phyloP scores from a whole-genome alignment of 2,797 vertebrate genomes.

The Lepus townsendii region DNA sequence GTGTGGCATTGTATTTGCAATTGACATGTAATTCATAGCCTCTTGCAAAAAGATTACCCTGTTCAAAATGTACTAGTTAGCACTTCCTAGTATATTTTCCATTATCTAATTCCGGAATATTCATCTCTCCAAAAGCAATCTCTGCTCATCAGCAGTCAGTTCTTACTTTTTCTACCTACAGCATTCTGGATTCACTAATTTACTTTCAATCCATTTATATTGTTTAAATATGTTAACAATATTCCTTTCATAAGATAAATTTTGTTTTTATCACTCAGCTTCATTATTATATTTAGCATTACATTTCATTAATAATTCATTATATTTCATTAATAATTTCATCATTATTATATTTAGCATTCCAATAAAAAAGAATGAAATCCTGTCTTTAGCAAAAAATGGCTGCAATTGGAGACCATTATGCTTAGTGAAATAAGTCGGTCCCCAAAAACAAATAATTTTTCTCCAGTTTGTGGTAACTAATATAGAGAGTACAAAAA shows the following conservation, averaged over 20 bases:
- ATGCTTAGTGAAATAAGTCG: too few species aligned
- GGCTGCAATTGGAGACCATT: too few species aligned
- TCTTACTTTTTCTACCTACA: neutral
- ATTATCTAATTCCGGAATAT: neutral
- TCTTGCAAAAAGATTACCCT: neutral
- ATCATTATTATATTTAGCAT: too few species aligned
- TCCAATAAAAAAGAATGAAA: too few species aligned
- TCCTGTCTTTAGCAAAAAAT: too few species aligned
- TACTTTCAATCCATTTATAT: neutral
- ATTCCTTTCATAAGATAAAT: neutral
- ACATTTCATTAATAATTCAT: neutral
- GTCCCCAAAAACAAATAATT: too few species aligned
- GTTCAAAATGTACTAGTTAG: neutral
- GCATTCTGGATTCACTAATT: neutral
- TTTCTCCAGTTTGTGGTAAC: too few species aligned
- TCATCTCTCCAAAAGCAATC: conserved; percentile 6
- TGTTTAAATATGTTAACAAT: neutral
- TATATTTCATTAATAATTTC: too few species aligned
- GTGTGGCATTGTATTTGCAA: neutral
- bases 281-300: neutral
- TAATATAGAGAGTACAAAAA: too few species aligned
- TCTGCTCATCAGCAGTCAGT: neutral
- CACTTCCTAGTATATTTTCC: neutral
- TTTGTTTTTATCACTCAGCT: conserved; percentile 1
- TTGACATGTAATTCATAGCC: neutral